Evolutionary conservation across 2,888 invertebrate genomes (phyloP).

Genomic region (Tortrix viridana): DNA sequence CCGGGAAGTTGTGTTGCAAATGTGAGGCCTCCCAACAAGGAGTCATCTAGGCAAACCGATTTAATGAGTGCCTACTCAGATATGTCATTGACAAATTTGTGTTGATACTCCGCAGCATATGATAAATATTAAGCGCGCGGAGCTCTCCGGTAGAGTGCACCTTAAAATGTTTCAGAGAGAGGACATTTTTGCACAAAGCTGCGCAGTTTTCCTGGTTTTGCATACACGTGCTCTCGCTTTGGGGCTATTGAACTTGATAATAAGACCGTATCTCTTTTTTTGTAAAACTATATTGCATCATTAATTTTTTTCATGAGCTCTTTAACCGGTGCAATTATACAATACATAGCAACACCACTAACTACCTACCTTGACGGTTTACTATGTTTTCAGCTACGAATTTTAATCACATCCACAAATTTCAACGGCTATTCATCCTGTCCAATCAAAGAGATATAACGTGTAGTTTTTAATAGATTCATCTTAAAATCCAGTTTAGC

Average conservation of each 20-base stretch:
- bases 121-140: conserved; percentile 66
- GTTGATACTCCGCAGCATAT: conserved; percentile 72
- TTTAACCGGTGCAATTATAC: conserved; percentile 45
- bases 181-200: conserved; percentile 69
- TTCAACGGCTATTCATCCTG: conserved; percentile 20
- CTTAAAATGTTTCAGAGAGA: conserved; percentile 65
- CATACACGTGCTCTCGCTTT: conserved; percentile 80
- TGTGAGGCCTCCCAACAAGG: conserved; percentile 28
- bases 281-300: conserved; percentile 75
- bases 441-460: conserved; percentile 10
- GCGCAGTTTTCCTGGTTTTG: conserved; percentile 66
- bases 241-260: conserved; percentile 84
- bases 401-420: conserved; percentile 6
- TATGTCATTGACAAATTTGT: conserved; percentile 76
- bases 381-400: conserved; percentile 22
- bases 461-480: conserved; percentile 49
- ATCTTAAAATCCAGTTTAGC: conserved; percentile 63
- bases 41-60: conserved; percentile 25
- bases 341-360: conserved; percentile 36
- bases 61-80: conserved; percentile 42
- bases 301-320: conserved; percentile 56
- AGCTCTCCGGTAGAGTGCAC: conserved; percentile 67
- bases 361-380: conserved; percentile 11
- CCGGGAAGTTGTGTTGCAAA: conserved; percentile 51
- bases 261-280: conserved; percentile 73